phyloP scores from a whole-genome alignment of 2,113 vertebrate genomes.

The Mirza zaza region DNA sequence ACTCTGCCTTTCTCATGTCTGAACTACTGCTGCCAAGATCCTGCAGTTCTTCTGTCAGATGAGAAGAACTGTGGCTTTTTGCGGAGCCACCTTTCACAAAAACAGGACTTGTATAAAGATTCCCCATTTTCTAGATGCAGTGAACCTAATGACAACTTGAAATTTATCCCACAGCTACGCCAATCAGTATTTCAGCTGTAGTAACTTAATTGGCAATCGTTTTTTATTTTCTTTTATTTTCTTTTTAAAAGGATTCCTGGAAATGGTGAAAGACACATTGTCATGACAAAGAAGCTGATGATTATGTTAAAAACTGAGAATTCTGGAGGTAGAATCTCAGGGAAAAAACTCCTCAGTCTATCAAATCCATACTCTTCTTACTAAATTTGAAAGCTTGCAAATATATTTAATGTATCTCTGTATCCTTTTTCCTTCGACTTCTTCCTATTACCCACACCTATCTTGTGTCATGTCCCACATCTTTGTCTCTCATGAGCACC shows the following conservation, averaged over 20 bases:
- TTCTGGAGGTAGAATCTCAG: not conserved
- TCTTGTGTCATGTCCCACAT: not conserved
- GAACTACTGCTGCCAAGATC: slow-evolving; percentile 40
- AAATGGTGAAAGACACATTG: slow-evolving; percentile 47
- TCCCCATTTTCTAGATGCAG: slow-evolving; percentile 53
- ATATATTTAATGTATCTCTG: not conserved
- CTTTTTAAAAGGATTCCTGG: not conserved
- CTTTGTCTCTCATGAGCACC: not conserved
- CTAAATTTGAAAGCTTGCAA: slow-evolving; percentile 7
- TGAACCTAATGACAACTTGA: slow-evolving; percentile 56
- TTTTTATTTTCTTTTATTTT: not conserved
- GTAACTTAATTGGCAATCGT: slow-evolving; percentile 11
- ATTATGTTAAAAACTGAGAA: not conserved
- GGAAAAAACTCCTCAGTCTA: not conserved
- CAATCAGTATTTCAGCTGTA: slow-evolving; percentile 20
- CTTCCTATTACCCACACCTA: not conserved
- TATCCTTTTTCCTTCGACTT: not conserved
- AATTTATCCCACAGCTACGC: slow-evolving; percentile 36
- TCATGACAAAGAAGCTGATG: not conserved
- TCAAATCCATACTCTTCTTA: not conserved
- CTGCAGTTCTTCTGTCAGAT: slow-evolving; percentile 50
- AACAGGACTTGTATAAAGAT: slow-evolving; percentile 49
- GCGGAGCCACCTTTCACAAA: slow-evolving; percentile 56
- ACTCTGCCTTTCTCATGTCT: not conserved
- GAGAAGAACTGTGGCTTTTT: slow-evolving; percentile 52